phyloP scores from a whole-genome alignment of 2,797 vertebrate genomes.

The Malacoctenus gilli region DNA sequence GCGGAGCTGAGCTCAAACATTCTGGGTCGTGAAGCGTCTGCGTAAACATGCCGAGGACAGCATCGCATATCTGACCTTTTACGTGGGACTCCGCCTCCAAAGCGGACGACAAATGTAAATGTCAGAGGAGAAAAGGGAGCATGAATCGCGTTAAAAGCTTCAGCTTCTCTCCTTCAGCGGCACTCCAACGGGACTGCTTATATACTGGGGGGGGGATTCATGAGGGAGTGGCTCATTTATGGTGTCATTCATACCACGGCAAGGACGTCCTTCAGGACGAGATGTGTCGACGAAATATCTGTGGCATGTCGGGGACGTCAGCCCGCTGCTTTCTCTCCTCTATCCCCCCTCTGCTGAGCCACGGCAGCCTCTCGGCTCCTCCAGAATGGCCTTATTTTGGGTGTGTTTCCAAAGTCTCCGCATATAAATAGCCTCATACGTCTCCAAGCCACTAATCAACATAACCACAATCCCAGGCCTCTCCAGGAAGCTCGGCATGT shows the following conservation, averaged over 20 bases:
- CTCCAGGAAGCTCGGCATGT: constrained; percentile 54
- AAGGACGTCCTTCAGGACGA: constrained; percentile 38
- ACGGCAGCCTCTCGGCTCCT: constrained; percentile 15
- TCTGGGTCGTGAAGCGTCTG: too few relatives aligned
- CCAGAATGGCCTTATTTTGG: constrained; percentile 57
- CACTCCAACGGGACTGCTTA: too few relatives aligned
- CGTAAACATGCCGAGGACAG: too few relatives aligned
- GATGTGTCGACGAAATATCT: constrained; percentile 56
- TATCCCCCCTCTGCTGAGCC: neutral
- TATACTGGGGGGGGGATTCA: too few relatives aligned
- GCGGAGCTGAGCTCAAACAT: too few relatives aligned
- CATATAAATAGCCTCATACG: constrained; percentile 45
- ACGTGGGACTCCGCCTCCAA: too few relatives aligned
- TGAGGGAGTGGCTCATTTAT: too few relatives aligned
- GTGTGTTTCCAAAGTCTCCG: constrained; percentile 45
- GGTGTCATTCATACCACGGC: constrained; percentile 34
- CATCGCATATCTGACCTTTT: too few relatives aligned
- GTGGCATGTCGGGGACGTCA: constrained; percentile 50
- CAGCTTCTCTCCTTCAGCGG: too few relatives aligned
- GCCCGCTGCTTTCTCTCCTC: constrained; percentile 3
- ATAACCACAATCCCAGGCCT: constrained; percentile 56
- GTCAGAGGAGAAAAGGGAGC: too few relatives aligned
- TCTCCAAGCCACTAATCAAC: constrained; percentile 67
- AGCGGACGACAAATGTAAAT: too few relatives aligned
- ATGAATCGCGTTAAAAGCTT: too few relatives aligned